These are phyloP conservation scores for Falco berigora DNA, from an alignment of 2,797 vertebrate species.

Conservation along the genomic window DNA sequence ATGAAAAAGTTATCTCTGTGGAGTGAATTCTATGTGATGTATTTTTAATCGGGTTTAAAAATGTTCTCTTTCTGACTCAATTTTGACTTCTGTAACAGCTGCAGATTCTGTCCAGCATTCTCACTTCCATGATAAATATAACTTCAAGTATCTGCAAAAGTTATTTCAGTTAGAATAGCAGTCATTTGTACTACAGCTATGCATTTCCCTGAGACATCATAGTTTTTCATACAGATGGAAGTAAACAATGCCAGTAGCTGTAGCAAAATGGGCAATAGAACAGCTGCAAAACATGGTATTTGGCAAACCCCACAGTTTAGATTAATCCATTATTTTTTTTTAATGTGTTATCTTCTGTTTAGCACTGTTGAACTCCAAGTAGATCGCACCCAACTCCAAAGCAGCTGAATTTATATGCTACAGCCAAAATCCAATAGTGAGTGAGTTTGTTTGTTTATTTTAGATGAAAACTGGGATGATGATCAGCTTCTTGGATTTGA, in stretches of 20 bases:
- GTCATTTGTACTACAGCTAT: not conserved
- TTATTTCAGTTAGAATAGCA: not conserved
- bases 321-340: not conserved
- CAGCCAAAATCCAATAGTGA: slow-evolving; percentile 16
- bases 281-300: not conserved
- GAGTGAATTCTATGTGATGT: not conserved
- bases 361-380: not conserved
- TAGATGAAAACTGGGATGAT: slow-evolving; percentile 90
- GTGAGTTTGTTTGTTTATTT: slow-evolving; percentile 58
- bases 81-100: not conserved
- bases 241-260: slow-evolving; percentile 2
- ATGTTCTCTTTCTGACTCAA: not conserved
- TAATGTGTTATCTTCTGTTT: not conserved
- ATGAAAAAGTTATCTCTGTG: not conserved
- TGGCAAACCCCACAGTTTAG: not conserved
- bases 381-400: not conserved
- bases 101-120: not conserved
- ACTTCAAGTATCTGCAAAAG: not conserved
- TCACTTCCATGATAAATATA: not conserved
- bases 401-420: not conserved
- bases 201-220: not conserved
- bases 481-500: slow-evolving; percentile 89
- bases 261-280: not conserved
- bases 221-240: not conserved
- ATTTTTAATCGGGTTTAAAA: not conserved